A percentile compares a stretch with the other conserved stretches of the same genome.
phyloP scores from a whole-genome alignment of 2,888 invertebrate genomes.

The Epinotia demarniana region DNA sequence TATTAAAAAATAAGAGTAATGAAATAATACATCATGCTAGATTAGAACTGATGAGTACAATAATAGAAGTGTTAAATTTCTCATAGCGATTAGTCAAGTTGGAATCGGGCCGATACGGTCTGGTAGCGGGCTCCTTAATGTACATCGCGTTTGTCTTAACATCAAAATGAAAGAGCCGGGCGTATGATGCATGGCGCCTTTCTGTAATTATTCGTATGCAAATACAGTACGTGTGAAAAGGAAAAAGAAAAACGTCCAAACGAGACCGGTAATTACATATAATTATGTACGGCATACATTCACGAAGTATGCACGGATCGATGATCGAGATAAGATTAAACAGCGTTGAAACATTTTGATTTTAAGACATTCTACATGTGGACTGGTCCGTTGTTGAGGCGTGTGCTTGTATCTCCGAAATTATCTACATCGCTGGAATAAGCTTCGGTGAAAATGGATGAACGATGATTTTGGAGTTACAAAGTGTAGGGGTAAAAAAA shows the following conservation, averaged over 20 bases:
- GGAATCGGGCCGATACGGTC: conserved; percentile 75
- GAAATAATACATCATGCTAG: conserved; percentile 83
- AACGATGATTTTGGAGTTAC: conserved; percentile 61
- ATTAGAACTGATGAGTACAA: conserved; percentile 79
- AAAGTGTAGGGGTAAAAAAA: conserved; percentile 64
- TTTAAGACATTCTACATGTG: conserved; percentile 79
- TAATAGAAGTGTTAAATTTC: conserved; percentile 78
- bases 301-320: conserved; percentile 78
- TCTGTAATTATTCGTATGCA: conserved; percentile 81
- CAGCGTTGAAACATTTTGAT: conserved; percentile 84
- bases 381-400: conserved; percentile 73
- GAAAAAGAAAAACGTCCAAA: conserved; percentile 79
- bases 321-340: conserved; percentile 81
- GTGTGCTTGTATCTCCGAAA: conserved; percentile 79
- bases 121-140: conserved; percentile 71
- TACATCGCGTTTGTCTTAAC: conserved; percentile 72
- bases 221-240: conserved; percentile 83
- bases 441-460: conserved; percentile 40
- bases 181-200: conserved; percentile 77
- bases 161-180: conserved; percentile 77
- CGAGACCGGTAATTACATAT: conserved; percentile 76
- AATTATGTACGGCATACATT: conserved; percentile 81
- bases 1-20: conserved; percentile 78
- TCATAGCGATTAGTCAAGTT: conserved; percentile 77
- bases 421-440: conserved; percentile 60